Evolutionary conservation across 2,888 invertebrate species (phyloP), one percentile per base, ranked within the genome.

Genomic region (Synergus itoensis): DNA sequence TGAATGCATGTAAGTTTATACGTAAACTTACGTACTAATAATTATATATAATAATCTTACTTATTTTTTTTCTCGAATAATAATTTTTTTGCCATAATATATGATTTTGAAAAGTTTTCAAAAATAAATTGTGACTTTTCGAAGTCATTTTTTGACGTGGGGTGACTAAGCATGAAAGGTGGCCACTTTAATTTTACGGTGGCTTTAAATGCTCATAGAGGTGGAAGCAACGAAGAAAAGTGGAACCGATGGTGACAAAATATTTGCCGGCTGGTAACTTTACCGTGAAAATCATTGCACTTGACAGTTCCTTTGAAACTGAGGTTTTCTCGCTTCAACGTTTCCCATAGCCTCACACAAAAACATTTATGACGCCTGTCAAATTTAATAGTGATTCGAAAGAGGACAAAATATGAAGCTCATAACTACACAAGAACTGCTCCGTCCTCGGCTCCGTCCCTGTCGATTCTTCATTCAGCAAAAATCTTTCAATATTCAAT

Each of bases 171-270:
- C 69, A 14, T 45, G 9, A 64, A 57, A 36, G 14, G 64, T 48
- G 53, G 67, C 36, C 78, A 78, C 77, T 78, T 79, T 77, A 62
- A 62, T 80, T 81, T 82, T 82, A 82, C 78, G 77, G 45, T 57
- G 36, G 76, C 77, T 64, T 79, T 81, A 78, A 80, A 80, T 80
- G 79, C 36, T 53, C 48, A 79, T 77, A 60, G 57, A 60, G 45
- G 48, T 73, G 77, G 63, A 79, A 81, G 79, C 67, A 63, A 63
- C 45, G 18, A 53, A 60, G 67, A 76, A 77, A 60, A 65, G 57
- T 60, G 63, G 45, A 62, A 77, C 63, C 69, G 41, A 77, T 43
- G 73, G 36, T 77, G 77, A 77, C 77, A 79, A 79, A 79, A 79
- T 79, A 77, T 79, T 79, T 79, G 60, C 73, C 79, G 62, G 62